Evolutionary conservation across 2,888 invertebrate genomes (phyloP).

Genomic region (Zygothrica quintamaculata): DNA sequence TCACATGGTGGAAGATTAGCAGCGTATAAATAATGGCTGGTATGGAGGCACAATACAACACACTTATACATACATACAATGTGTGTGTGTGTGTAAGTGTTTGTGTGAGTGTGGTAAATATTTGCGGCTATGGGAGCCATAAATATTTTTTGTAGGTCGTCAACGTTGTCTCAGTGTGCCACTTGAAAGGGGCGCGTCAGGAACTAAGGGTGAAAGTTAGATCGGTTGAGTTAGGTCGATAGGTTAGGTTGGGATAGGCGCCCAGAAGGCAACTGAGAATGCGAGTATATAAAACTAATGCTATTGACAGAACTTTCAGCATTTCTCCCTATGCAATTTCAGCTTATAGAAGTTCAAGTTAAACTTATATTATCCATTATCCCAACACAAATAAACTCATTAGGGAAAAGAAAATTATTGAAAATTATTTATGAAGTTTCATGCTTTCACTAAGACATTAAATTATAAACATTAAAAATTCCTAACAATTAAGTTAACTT

Average conservation of each 20-base stretch:
- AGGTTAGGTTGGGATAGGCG: too few species aligned
- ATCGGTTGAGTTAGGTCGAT: conserved; percentile 34
- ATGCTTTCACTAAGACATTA: too few species aligned
- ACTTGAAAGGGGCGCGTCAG: conserved; percentile 36
- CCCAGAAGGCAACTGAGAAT: conserved; percentile 14
- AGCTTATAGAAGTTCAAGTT: neutral
- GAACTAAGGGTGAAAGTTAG: conserved; percentile 23
- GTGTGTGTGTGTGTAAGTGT: neutral
- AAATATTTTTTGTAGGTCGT: conserved; percentile 66
- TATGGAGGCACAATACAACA: conserved; percentile 28
- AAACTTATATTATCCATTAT: too few species aligned
- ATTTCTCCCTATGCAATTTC: neutral
- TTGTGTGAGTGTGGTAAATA: conserved; percentile 61
- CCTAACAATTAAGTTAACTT: too few species aligned
- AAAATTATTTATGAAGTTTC: too few species aligned
- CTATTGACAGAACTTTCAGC: neutral
- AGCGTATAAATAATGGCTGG: conserved; percentile 68
- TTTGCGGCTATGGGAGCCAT: conserved; percentile 65
- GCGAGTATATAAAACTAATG: neutral
- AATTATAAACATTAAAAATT: too few species aligned
- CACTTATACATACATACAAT: conserved; percentile 7
- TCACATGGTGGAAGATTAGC: conserved; percentile 70
- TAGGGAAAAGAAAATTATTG: too few species aligned
- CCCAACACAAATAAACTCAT: too few species aligned
- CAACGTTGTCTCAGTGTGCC: conserved; percentile 54